phyloP scores from a whole-genome alignment of 2,113 vertebrate genomes.

The Ictalurus punctatus region DNA sequence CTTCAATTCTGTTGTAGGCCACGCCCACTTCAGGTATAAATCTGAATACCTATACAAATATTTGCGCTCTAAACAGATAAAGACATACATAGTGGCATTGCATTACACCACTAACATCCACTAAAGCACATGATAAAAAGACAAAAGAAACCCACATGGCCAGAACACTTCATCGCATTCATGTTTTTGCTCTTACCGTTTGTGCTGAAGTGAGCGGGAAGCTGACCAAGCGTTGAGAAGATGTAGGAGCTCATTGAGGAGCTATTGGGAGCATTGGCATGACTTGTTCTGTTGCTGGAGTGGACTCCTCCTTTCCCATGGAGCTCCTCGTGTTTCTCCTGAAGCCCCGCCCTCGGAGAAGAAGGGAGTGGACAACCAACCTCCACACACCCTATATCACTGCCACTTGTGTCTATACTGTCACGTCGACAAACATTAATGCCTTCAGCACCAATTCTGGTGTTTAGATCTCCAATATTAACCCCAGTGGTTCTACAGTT shows the following conservation, averaged over 20 bases:
- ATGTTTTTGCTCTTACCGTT: constrained; percentile 28
- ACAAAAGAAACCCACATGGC: not conserved
- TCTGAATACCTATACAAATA: not conserved
- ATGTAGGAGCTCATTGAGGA: constrained; percentile 21
- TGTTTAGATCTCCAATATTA: not conserved
- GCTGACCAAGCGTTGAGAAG: constrained; percentile 7
- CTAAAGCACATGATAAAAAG: not conserved
- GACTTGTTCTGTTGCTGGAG: not conserved
- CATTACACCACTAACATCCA: not conserved
- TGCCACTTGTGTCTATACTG: not conserved
- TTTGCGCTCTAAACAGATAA: not conserved
- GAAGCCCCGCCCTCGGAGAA: constrained; percentile 3
- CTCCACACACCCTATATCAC: not conserved
- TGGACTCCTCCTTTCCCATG: not conserved
- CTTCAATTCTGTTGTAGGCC: not conserved
- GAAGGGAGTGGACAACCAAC: not conserved
- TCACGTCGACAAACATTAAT: not conserved
- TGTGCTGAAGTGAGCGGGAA: not conserved
- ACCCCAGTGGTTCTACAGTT: not conserved
- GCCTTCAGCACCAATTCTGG: not conserved
- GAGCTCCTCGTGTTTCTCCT: not conserved
- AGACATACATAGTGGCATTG: not conserved
- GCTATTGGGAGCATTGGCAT: not conserved
- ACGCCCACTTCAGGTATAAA: not conserved
- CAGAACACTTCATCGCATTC: not conserved